phyloP scores from a whole-genome alignment of 2,888 invertebrate genomes.

The Andrena chrysosceles region DNA sequence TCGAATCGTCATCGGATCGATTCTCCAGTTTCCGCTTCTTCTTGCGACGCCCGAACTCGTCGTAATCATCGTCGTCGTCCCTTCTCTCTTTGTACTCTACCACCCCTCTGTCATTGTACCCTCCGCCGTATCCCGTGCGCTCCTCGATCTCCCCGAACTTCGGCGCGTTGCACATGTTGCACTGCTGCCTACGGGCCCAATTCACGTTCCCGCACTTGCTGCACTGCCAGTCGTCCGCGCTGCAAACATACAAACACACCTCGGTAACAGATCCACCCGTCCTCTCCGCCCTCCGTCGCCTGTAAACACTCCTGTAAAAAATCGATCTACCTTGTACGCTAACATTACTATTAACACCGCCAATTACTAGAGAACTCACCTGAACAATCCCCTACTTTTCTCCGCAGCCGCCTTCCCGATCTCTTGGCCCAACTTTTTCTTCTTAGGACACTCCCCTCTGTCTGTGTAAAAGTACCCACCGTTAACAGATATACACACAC shows the following conservation, averaged over 20 bases:
- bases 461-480: conserved; percentile 75
- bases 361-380: conserved; percentile 69
- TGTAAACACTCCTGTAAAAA: conserved; percentile 29
- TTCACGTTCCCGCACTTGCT: conserved; percentile 99
- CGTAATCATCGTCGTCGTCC: conserved; percentile 96
- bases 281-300: not conserved
- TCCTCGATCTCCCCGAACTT: conserved; percentile 97
- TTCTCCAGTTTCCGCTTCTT: conserved; percentile 87
- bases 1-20: conserved; percentile 83
- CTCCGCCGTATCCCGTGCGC: conserved; percentile 93
- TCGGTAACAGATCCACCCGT: too few species aligned
- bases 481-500: not conserved
- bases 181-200: conserved; percentile 97
- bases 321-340: too few species aligned
- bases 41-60: conserved; percentile 92
- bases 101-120: conserved; percentile 97
- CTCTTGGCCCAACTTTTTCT: conserved; percentile 96
- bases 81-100: conserved; percentile 97
- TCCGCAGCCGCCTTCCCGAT: conserved; percentile 99
- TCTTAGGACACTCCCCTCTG: conserved; percentile 86
- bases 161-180: conserved; percentile 99
- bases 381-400: conserved; percentile 96
- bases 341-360: too few species aligned
- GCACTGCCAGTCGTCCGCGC: conserved; percentile 99
- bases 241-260: conserved; percentile 79